A percentile compares a stretch with the other conserved stretches of the same genome.
These are phyloP conservation scores for Mycalesis mineus DNA, from an alignment of 2,888 invertebrate genomes.

Conservation along the genomic window DNA sequence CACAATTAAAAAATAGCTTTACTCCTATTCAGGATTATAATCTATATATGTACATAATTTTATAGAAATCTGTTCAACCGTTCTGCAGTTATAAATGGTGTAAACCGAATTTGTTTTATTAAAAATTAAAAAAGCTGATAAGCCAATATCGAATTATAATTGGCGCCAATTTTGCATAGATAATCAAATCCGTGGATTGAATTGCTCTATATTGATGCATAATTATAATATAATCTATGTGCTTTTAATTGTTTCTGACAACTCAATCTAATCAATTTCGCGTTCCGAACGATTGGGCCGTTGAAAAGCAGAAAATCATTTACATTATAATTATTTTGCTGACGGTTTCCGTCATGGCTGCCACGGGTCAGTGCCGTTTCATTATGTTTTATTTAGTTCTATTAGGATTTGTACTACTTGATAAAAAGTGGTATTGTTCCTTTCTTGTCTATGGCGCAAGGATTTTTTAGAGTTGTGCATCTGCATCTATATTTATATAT, in stretches of 20 bases:
- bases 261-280: slow-evolving; percentile 18
- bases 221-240: neutral
- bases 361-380: slow-evolving; percentile 8
- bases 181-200: neutral
- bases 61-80: too few species aligned
- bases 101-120: too few species aligned
- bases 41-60: too few species aligned
- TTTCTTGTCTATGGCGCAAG: neutral
- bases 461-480: neutral
- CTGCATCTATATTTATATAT: too few species aligned
- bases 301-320: slow-evolving; percentile 20
- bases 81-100: too few species aligned
- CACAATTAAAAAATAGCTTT: too few species aligned
- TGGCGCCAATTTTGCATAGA: neutral
- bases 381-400: slow-evolving; percentile 16
- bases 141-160: neutral
- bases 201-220: neutral
- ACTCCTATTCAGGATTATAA: too few species aligned
- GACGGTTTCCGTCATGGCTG: slow-evolving; percentile 19
- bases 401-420: slow-evolving; percentile 2
- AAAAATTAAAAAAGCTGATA: neutral
- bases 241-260: slow-evolving; percentile 11
- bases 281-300: slow-evolving; percentile 12
- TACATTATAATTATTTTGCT: slow-evolving; percentile 21
- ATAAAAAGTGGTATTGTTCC: neutral